Base-by-base conservation (phyloP, 2,888 invertebrate genomes). In the Geophilus truncorum region DNA sequence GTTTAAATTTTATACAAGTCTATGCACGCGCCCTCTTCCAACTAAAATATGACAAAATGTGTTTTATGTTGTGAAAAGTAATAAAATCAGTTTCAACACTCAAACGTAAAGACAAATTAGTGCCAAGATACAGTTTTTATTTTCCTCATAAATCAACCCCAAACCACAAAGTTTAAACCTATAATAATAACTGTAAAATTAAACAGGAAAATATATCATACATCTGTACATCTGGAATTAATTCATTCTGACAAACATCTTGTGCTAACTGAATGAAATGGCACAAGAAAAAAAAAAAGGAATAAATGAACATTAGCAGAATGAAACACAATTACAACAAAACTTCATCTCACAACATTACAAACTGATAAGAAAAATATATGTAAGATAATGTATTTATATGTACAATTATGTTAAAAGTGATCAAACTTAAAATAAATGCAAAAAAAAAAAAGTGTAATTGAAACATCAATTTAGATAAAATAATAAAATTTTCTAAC, bases 141-240 rank as follows among this genome's bases (percentile, higher is more conserved):
- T 32, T 32, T 76, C 30, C 21, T 30, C 18, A 57, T 23, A 57
- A 57, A 57, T 40, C 40, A 57, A 57, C 57, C 57, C 57, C 57
- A 57, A 57, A 57, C 57, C 57, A 57, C 18, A 3, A 57, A 57
- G 7, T 23, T 57, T 57, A n/a, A 57, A 57, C 57, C 57, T 21
- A 51, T n/a, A 57, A 18, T 57, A 12, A 57, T 57, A 76, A 76
- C n/a, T 25, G 15, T 23, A 75, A 75, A 75, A 75, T n/a, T 28
- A 76, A 76, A 76, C 25, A 25, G 28, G 32, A n/a, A 76, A 76
- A 76, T 76, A 76, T 76, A 76, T 76, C 21, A 76, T 30, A 76
- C 32, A 76, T 30, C 28, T 30, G 76, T 76, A 76, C 76, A 76
- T n/a, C n/a, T 30, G 28, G 76, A 76, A 76, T 76, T 76, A 76